Base-by-base conservation (phyloP, 2,888 invertebrate species). In the Drosophila prolongata region DNA sequence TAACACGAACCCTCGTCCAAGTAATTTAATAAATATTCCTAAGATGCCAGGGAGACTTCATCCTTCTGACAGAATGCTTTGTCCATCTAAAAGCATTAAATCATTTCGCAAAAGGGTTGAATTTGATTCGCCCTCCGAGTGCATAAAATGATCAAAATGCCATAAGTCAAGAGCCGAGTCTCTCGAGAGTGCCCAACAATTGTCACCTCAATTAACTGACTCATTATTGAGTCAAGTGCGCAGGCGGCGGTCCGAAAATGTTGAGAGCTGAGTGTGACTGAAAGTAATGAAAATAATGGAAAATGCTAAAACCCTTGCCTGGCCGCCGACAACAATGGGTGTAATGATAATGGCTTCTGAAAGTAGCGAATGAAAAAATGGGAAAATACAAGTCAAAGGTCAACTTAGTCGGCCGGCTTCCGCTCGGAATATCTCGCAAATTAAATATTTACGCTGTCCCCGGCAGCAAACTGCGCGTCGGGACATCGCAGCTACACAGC, bases 161-260 rank as follows among this genome's bases (percentile, higher is more conserved):
- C 79, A 86, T 80, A 77, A 76, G 81, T 83, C 73, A 77, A 77
- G 71, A 37, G 58, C 57, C 34, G 16, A 49, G 38, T 44, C 73
- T 73, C 68, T 56, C 57, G 65, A 62, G 55, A 38, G 57, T 64
- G 79, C 50, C 69, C 64, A 65, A 59, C 86, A 77, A 79, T 83
- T 86, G 83, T 83, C 83, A 83, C 83, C 87, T 86, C 83, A 86
- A 83, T 83, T 83, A 83, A 86, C 83, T 83, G 79, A 70, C 79
- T 83, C 79, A 83, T 86, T 83, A 83, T 83, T 76, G 65, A 78
- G 68, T 77, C 70, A 62, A 83, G 80, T 83, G 74, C 70, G 56
- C 61, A 61, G 54, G 66, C 66, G 54, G 73, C 68, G 67, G 71
- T 72, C 66, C 61, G 55, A 71, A 46, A 67, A 61, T 42, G 27